Evolutionary conservation across 2,797 vertebrate species (phyloP), one percentile per base, ranked within the genome.

Genomic region (Brachyalestes nurse): DNA sequence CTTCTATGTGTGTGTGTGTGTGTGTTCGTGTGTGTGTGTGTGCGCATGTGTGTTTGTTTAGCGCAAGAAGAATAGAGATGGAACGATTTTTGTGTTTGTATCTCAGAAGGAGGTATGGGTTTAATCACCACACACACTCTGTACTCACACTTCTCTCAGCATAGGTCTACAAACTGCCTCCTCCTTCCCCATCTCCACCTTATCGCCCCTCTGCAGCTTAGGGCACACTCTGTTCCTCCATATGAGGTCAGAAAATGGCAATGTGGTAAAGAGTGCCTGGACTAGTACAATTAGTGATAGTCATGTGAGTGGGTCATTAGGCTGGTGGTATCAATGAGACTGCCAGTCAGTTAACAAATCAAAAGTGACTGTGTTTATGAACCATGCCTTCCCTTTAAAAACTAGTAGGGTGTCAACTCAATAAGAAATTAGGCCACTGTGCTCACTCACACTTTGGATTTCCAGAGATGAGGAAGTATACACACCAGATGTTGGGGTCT

Each of bases 131-230:
- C 79, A 45, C 60, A 79, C 34, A 17, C 49, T 64, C 65, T 51
- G 25, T 38, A 66, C 65, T 79, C 82, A 75, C 80, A 71, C 64
- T 79, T 88, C 82, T 79, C 84, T 69, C 75, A 82, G 81, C 72
- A 83, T 88, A 81, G 81, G 57, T 82, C 71, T 65, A 79, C 75
- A 55, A 62, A 76, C 34, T 57, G 25, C 78, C 74, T 84, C 85
- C 77, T 88, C 87, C 86, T 87, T 87, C 83, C 70, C 83, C 70
- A 70, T 79, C 83, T 84, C 81, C 61, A 21, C 64, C 79, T 91
- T 88, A 92, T 89, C 85, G 84, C 64, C 62, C 84, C 84, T 81
- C 19, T 47, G 77, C 84, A 76, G 82, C 82, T 72, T 88, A 85
- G 87, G 61, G 61, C 47, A 78, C 17, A 19, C n/a, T 67, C 62